phyloP scores from a whole-genome alignment of 2,113 vertebrate genomes.

The Dicaeum eximium region DNA sequence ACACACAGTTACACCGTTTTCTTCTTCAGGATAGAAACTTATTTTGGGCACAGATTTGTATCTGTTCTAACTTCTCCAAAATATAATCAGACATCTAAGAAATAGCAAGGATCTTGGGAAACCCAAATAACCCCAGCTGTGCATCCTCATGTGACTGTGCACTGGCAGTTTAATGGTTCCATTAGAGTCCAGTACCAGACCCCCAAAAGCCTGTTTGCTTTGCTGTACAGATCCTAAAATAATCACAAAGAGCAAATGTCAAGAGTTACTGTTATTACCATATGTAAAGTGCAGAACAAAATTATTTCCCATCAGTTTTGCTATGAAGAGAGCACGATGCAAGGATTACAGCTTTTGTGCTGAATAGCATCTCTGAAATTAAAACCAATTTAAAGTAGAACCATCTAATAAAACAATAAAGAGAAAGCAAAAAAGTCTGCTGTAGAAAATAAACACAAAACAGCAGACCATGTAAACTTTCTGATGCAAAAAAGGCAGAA shows the following conservation, averaged over 20 bases:
- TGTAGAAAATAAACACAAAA: not conserved
- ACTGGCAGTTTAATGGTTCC: not conserved
- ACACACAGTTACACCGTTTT: not conserved
- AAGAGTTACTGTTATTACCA: conserved; percentile 27
- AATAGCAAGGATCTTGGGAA: not conserved
- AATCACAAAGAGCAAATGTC: conserved; percentile 41
- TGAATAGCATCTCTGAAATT: not conserved
- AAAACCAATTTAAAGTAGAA: not conserved
- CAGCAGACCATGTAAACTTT: not conserved
- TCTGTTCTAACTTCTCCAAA: not conserved
- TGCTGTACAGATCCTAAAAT: not conserved
- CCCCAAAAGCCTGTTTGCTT: not conserved
- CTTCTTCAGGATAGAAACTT: not conserved
- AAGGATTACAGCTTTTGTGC: not conserved
- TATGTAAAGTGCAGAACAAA: conserved; percentile 50
- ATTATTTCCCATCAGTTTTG: conserved; percentile 33
- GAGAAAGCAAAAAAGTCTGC: conserved; percentile 9
- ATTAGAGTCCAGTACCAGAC: not conserved
- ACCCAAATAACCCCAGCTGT: not conserved
- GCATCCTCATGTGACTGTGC: not conserved
- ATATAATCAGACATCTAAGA: not conserved
- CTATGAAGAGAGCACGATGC: not conserved
- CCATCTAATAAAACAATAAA: not conserved
- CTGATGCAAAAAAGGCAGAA: not conserved
- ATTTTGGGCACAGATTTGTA: not conserved